phyloP scores from a whole-genome alignment of 23 tunicate species.

The Ciona savignyi region DNA sequence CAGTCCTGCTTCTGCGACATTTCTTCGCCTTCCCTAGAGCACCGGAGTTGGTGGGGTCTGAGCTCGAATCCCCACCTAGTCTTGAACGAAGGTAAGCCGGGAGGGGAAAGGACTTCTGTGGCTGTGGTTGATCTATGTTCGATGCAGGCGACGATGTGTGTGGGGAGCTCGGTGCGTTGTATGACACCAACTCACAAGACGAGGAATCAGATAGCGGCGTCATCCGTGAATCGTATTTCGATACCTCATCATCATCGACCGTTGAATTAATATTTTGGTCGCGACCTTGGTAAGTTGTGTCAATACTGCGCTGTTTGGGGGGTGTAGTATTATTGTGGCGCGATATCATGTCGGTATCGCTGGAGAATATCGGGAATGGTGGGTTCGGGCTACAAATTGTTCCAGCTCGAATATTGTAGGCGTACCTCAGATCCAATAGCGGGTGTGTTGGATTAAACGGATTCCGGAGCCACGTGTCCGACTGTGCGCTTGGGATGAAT shows the following conservation, averaged over 20 bases:
- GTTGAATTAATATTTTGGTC: not conserved
- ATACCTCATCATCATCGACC: not conserved
- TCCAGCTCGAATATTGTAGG: slow-evolving; percentile 17
- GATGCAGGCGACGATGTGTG: not conserved
- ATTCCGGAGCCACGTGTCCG: not conserved
- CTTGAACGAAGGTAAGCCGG: slow-evolving; percentile 53
- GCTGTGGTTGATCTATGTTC: not conserved
- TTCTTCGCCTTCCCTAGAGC: slow-evolving; percentile 43
- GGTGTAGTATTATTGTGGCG: not conserved
- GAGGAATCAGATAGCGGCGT: not conserved
- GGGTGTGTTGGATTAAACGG: slow-evolving; percentile 3
- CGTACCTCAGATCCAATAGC: slow-evolving; percentile 29
- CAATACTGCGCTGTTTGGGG: not conserved
- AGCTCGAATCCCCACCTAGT: slow-evolving; percentile 6
- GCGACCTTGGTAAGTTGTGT: not conserved
- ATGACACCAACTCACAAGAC: not conserved
- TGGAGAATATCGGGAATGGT: not conserved
- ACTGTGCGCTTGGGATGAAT: too few species aligned
- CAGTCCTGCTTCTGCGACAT: slow-evolving; percentile 89
- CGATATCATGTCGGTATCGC: not conserved
- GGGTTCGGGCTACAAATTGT: slow-evolving; percentile 11
- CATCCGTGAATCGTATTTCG: too few species aligned
- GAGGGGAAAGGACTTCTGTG: slow-evolving; percentile 25
- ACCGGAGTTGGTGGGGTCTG: slow-evolving; percentile 4
- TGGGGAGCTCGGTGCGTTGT: not conserved